Conservation (phyloP, 2,797 vertebrate genomes). For the Hylomyscus alleni region DNA sequence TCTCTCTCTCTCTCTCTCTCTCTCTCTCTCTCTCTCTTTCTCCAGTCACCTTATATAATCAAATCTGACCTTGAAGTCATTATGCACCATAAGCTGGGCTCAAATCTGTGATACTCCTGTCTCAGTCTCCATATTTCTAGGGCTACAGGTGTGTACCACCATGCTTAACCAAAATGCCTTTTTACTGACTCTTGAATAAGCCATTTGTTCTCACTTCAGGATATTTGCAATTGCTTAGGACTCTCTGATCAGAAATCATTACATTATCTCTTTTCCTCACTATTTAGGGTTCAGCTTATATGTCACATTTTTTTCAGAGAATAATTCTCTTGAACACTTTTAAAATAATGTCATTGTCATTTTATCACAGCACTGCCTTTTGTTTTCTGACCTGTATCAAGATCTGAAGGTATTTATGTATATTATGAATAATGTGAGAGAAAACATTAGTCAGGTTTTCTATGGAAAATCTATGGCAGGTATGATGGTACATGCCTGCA, state of each 20-base stretch:
- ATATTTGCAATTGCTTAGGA: background rate
- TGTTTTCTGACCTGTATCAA: conserved; percentile 15
- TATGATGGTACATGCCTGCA: background rate
- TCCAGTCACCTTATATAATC: background rate
- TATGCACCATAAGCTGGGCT: background rate
- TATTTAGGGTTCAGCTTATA: background rate
- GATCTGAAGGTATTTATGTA: conserved; percentile 41
- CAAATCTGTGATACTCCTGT: background rate
- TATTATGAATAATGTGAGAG: background rate
- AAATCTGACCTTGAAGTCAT: background rate
- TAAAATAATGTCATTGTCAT: background rate
- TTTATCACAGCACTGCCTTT: conserved; percentile 36
- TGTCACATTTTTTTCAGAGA: conserved; percentile 12
- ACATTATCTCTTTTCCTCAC: background rate
- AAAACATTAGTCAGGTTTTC: background rate
- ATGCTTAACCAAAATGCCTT: background rate
- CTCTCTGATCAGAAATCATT: conserved; percentile 25
- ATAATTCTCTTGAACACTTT: background rate
- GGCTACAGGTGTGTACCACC: background rate
- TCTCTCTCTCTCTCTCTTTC: background rate
- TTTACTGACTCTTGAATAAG: conserved; percentile 7
- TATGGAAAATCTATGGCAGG: background rate
- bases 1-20: background rate
- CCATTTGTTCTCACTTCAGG: background rate
- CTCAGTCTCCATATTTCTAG: background rate